Evolutionary conservation across 2,797 vertebrate genomes (phyloP).

Genomic region (Gymnoscopelus braueri): DNA sequence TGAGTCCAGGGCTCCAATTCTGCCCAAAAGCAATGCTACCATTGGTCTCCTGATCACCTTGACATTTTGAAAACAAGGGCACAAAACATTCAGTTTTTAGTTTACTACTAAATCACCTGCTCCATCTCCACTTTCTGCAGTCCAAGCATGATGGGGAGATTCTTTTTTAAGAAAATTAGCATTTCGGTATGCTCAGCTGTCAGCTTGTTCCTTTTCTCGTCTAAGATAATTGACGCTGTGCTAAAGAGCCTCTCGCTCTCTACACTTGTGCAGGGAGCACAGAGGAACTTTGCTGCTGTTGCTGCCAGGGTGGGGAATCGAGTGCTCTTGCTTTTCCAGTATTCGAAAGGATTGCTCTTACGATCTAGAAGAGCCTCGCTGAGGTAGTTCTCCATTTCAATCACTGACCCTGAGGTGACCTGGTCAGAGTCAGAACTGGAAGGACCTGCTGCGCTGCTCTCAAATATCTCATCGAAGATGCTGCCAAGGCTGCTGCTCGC

Average conservation of each 20-base stretch:
- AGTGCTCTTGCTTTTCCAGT: constrained; percentile 13
- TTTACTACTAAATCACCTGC: background rate
- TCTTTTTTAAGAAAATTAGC: constrained; percentile 15
- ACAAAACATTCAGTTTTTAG: background rate
- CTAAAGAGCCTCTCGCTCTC: constrained; percentile 29
- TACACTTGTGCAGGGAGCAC: constrained; percentile 28
- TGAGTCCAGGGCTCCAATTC: background rate
- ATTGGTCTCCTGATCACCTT: background rate
- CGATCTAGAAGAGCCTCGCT: background rate
- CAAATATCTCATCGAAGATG: constrained; percentile 2
- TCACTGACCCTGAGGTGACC: background rate
- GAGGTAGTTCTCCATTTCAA: constrained; percentile 11
- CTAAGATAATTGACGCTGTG: background rate
- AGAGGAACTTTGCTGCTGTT: constrained; percentile 19
- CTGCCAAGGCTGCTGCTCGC: constrained; percentile 6
- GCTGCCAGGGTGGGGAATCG: constrained; percentile 20
- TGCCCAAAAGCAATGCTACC: background rate
- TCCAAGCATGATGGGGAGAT: constrained; percentile 3
- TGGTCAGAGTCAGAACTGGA: background rate
- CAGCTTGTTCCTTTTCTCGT: background rate
- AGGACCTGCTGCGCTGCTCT: background rate
- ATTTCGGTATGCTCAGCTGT: background rate
- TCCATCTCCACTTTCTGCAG: background rate
- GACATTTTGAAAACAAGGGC: constrained; percentile 1
- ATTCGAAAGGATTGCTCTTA: constrained; percentile 11